These are phyloP conservation scores for Lamellibrachia luymesi DNA, from an alignment of 1,140 invertebrate genomes.

Conservation along the genomic window DNA sequence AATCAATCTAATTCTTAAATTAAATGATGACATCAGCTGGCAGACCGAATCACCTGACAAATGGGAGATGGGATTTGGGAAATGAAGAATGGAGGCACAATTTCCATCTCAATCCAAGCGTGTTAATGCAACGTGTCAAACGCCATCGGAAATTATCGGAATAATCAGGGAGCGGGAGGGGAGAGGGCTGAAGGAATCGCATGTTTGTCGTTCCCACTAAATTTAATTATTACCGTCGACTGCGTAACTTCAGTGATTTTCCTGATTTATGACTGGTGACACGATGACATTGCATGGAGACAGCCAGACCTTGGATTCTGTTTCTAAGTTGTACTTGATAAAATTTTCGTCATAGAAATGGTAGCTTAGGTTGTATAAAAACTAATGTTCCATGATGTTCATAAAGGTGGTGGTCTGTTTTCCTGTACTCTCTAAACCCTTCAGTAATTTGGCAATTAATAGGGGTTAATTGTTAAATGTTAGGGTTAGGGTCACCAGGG, in stretches of 20 bases:
- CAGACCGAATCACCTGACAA: not conserved
- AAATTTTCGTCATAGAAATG: not conserved
- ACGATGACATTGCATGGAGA: not conserved
- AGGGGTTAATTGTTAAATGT: not conserved
- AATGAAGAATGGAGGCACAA: not conserved
- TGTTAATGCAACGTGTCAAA: not conserved
- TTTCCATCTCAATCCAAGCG: not conserved
- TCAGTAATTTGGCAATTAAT: not conserved
- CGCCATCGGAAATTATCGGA: not conserved
- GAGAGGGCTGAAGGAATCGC: not conserved
- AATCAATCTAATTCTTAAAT: constrained; percentile 1
- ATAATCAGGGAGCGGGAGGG: not conserved
- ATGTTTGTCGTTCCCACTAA: not conserved
- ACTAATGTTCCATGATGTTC: not conserved
- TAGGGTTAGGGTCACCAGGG: too few relatives aligned
- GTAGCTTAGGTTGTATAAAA: not conserved
- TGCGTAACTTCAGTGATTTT: not conserved
- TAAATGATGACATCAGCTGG: not conserved
- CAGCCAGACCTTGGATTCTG: not conserved
- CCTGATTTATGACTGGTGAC: not conserved
- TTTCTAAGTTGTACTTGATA: not conserved
- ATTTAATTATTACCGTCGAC: not conserved
- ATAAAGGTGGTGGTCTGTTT: not conserved
- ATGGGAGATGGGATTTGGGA: not conserved
- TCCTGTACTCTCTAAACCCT: not conserved